These are phyloP conservation scores for Crypturellus tataupa DNA, from an alignment of 2,797 vertebrate species.

Conservation along the genomic window DNA sequence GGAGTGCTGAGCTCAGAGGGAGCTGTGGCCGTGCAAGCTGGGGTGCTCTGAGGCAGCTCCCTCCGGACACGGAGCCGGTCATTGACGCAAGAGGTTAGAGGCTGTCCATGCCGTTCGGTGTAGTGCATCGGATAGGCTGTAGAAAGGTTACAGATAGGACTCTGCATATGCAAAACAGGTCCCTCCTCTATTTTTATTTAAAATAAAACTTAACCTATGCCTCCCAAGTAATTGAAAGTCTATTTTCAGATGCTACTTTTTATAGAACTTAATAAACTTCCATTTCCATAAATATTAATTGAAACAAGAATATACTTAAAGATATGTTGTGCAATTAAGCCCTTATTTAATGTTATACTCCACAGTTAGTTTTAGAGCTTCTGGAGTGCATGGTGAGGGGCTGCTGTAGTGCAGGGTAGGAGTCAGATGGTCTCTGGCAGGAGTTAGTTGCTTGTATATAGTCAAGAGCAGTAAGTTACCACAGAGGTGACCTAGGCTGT, in stretches of 20 bases:
- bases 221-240: not conserved
- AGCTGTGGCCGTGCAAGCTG: not conserved
- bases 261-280: not conserved
- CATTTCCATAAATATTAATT: not conserved
- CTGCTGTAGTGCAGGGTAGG: not conserved
- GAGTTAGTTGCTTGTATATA: not conserved
- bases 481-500: rapidly evolving
- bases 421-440: not conserved
- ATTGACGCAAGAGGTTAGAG: not conserved
- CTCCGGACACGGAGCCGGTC: not conserved
- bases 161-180: not conserved
- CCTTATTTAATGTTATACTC: not conserved
- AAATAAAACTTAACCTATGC: not conserved
- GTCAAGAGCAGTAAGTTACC: not conserved
- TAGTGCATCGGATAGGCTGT: not conserved
- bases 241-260: not conserved
- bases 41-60: not conserved
- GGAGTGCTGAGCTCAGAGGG: not conserved
- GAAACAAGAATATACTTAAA: not conserved
- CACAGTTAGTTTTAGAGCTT: not conserved
- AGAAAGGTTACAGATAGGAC: not conserved
- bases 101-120: rapidly evolving
- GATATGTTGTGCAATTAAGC: not conserved
- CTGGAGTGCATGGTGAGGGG: rapidly evolving
- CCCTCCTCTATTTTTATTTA: not conserved